These are phyloP conservation scores for Sminthurinus aureus DNA, from an alignment of 2,888 invertebrate genomes.

Conservation along the genomic window DNA sequence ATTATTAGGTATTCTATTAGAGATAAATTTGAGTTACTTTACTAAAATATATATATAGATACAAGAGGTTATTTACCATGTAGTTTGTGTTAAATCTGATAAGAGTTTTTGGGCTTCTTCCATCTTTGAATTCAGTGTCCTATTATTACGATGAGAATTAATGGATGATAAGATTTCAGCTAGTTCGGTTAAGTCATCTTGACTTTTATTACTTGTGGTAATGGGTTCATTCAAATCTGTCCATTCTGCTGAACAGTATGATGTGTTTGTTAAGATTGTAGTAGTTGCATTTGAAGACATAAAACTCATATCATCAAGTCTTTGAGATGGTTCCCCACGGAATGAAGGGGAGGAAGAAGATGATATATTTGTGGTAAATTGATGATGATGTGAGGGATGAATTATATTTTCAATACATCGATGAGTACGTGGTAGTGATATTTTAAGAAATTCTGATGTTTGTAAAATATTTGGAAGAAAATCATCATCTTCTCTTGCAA, in stretches of 20 bases:
- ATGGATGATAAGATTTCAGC: background rate
- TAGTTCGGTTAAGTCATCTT: background rate
- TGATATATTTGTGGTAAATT: background rate
- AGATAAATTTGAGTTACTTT: too few species aligned
- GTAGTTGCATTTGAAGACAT: background rate
- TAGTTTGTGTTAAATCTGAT: background rate
- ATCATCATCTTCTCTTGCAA: conserved; percentile 5
- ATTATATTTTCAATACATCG: background rate
- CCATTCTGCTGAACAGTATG: background rate
- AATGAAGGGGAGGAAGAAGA: background rate
- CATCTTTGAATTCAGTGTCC: background rate
- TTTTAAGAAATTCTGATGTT: conserved; percentile 18
- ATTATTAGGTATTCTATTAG: too few species aligned
- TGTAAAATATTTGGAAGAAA: conserved; percentile 12
- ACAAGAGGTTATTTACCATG: too few species aligned
- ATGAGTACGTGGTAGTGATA: background rate
- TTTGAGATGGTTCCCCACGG: background rate
- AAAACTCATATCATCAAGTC: background rate
- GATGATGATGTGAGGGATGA: background rate
- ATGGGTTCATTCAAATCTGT: background rate
- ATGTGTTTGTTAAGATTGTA: background rate
- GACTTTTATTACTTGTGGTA: background rate
- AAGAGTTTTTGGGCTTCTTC: background rate
- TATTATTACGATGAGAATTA: background rate
- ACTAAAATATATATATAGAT: too few species aligned